A percentile compares a stretch with the other conserved stretches of the same genome.
These are phyloP conservation scores for Liodrosophila aerea DNA, from an alignment of 2,888 invertebrate species.

Conservation along the genomic window DNA sequence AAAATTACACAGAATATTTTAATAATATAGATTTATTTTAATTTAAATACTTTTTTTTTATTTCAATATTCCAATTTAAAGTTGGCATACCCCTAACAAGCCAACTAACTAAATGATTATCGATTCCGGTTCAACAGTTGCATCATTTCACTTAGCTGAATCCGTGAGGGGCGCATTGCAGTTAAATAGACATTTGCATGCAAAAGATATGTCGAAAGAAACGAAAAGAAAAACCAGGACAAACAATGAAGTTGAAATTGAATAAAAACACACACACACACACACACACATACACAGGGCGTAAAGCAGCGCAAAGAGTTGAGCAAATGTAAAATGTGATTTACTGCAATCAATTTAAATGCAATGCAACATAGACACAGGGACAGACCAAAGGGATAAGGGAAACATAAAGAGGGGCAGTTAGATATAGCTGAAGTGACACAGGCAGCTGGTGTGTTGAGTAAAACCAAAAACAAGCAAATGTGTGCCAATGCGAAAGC, in stretches of 20 bases:
- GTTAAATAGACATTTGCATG: constrained; percentile 78
- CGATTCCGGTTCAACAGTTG: constrained; percentile 73
- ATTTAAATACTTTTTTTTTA: too few relatives aligned
- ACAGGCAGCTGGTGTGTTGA: constrained; percentile 28
- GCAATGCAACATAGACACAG: constrained; percentile 42
- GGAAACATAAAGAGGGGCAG: constrained; percentile 2
- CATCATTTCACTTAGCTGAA: constrained; percentile 72
- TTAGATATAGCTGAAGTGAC: constrained; percentile 16
- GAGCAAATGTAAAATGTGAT: constrained; percentile 69
- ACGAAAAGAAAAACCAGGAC: constrained; percentile 63
- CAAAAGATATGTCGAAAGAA: constrained; percentile 58
- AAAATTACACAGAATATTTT: too few relatives aligned
- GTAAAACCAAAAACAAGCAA: constrained; percentile 32
- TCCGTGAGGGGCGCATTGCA: constrained; percentile 49
- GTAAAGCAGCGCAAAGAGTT: constrained; percentile 34
- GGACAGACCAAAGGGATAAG: constrained; percentile 3
- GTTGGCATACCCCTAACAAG: not conserved
- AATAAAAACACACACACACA: constrained; percentile 53
- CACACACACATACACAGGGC: constrained; percentile 29
- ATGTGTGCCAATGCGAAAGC: constrained; percentile 49
- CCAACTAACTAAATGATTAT: constrained; percentile 39
- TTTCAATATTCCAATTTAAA: too few relatives aligned
- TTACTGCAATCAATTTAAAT: constrained; percentile 81
- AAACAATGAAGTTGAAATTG: constrained; percentile 59
- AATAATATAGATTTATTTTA: too few relatives aligned